Conservation (phyloP, 35 echinoderm and acorn worm species). For the Apostichopus japonicus region DNA sequence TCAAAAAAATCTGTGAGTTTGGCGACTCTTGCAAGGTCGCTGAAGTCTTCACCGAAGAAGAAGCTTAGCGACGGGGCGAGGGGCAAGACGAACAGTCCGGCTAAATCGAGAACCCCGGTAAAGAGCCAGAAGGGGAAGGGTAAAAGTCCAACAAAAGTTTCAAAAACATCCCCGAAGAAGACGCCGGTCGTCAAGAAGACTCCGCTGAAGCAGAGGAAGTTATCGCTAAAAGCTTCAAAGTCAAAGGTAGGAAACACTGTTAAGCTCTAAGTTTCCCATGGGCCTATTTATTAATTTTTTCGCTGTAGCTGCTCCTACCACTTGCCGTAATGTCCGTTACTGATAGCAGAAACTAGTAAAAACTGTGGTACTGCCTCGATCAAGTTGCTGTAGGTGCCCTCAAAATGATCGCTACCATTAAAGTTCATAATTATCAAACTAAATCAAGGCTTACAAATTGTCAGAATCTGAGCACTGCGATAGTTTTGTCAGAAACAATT, state of each 20-base stretch:
- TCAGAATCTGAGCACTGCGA: too few species aligned
- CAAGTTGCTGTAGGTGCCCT: too few species aligned
- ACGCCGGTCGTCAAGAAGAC: slow-evolving; percentile 47
- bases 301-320: too few species aligned
- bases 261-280: too few species aligned
- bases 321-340: too few species aligned
- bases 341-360: too few species aligned
- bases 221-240: not conserved
- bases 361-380: too few species aligned
- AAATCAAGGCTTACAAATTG: too few species aligned
- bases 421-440: too few species aligned
- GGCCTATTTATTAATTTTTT: too few species aligned
- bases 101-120: not conserved
- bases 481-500: too few species aligned
- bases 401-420: too few species aligned
- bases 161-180: slow-evolving; percentile 39
- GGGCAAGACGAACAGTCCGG: not conserved
- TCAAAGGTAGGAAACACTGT: not conserved
- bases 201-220: not conserved
- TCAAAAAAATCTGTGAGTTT: slow-evolving; percentile 26
- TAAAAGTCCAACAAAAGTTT: not conserved
- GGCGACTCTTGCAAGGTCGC: not conserved
- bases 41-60: not conserved
- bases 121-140: not conserved
- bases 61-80: not conserved